A percentile compares a stretch with the other conserved stretches of the same genome.
Conservation (phyloP, 1,140 invertebrate genomes). For the Dinothrombium tinctorium region DNA sequence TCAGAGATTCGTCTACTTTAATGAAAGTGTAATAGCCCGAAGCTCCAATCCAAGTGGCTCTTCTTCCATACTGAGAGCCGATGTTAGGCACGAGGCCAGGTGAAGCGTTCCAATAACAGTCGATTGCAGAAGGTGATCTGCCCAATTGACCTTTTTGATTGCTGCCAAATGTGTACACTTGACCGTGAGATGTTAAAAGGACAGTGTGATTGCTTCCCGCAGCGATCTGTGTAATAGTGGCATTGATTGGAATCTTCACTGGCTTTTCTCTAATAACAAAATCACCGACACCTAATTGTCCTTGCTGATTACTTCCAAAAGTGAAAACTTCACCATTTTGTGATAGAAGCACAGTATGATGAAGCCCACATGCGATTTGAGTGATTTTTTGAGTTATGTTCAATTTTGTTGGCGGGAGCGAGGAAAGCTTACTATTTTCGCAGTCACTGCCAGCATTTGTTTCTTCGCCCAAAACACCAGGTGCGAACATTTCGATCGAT, state of each 20-base stretch:
- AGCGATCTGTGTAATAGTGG: conserved; percentile 44
- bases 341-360: too few species aligned
- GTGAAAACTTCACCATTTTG: too few species aligned
- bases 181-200: conserved; percentile 60
- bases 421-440: conserved; percentile 32
- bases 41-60: conserved; percentile 76
- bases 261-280: too few species aligned
- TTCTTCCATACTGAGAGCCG: conserved; percentile 35
- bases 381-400: conserved; percentile 35
- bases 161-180: conserved; percentile 79
- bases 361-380: conserved; percentile 69
- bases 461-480: too few species aligned
- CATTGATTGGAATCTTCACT: too few species aligned
- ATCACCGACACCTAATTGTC: too few species aligned
- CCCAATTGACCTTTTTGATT: conserved; percentile 77
- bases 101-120: conserved; percentile 46
- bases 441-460: conserved; percentile 20
- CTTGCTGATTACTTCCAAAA: too few species aligned
- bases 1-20: conserved; percentile 70
- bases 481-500: too few species aligned
- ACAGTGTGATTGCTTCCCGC: conserved; percentile 88
- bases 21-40: conserved; percentile 85
- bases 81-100: conserved; percentile 51
- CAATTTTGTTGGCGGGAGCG: conserved; percentile 49
- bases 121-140: too few species aligned